These are phyloP conservation scores for Chelon labrosus DNA, from an alignment of 2,797 vertebrate genomes.

Conservation along the genomic window DNA sequence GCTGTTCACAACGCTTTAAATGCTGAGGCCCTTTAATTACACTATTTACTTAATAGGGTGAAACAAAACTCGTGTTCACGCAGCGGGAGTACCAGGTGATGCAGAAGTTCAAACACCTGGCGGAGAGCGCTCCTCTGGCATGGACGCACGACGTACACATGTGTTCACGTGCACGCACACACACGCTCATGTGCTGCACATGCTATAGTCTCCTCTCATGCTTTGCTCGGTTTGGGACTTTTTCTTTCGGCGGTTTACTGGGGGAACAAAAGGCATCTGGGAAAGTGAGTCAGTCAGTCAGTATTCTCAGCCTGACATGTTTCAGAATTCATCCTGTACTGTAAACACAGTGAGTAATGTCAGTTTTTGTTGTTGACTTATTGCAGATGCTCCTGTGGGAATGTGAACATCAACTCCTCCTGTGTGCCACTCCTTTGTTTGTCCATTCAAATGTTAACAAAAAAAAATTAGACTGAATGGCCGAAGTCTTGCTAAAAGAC, in stretches of 20 bases:
- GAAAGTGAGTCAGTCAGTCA: constrained; percentile 29
- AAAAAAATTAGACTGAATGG: background rate
- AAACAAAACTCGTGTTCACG: constrained; percentile 82
- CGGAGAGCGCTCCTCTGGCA: constrained; percentile 68
- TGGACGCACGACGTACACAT: constrained; percentile 44
- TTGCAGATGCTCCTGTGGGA: constrained; percentile 30
- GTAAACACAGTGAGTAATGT: constrained; percentile 50
- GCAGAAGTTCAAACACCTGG: constrained; percentile 84
- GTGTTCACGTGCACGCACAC: constrained; percentile 49
- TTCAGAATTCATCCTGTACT: constrained; percentile 37
- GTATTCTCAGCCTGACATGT: constrained; percentile 33
- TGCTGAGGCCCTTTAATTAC: constrained; percentile 83
- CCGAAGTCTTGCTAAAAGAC: background rate
- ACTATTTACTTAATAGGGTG: constrained; percentile 86
- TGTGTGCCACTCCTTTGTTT: constrained; percentile 50
- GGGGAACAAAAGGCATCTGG: constrained; percentile 20
- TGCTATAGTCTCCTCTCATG: constrained; percentile 13
- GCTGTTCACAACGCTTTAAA: constrained; percentile 83
- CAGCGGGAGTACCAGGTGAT: constrained; percentile 83
- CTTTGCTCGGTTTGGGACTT: constrained; percentile 36
- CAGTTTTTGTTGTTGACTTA: constrained; percentile 45
- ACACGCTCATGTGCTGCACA: constrained; percentile 39
- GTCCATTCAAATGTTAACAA: constrained; percentile 27
- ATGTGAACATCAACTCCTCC: constrained; percentile 20
- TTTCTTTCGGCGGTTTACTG: constrained; percentile 45